These are phyloP conservation scores for Acleris literana DNA, from an alignment of 2,888 invertebrate genomes.

Conservation along the genomic window DNA sequence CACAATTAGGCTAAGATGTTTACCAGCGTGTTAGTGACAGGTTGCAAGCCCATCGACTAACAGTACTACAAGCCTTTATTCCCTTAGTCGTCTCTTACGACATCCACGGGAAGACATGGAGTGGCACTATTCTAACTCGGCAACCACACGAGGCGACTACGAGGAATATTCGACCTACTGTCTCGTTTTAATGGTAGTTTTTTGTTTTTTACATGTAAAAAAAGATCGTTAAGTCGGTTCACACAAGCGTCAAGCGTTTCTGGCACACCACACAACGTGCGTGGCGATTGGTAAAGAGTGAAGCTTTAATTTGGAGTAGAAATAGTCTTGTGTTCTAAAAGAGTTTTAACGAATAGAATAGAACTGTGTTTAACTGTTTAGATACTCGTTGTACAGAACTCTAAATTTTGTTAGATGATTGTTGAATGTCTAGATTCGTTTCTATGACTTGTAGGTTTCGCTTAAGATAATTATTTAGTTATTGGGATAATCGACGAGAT, in stretches of 20 bases:
- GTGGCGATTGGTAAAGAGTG: slow-evolving; percentile 74
- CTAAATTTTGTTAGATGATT: slow-evolving; percentile 29
- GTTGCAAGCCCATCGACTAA: no score
- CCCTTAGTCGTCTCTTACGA: no score
- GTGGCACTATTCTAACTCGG: no score
- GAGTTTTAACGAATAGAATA: slow-evolving; percentile 59
- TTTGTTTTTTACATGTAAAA: neutral
- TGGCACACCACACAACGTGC: slow-evolving; percentile 55
- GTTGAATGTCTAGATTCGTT: slow-evolving; percentile 20
- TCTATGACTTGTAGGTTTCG: slow-evolving; percentile 11
- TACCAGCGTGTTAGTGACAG: no score
- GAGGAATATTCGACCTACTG: no score
- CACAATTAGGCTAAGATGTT: no score
- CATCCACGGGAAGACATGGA: no score
- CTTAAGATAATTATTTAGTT: slow-evolving; percentile 8
- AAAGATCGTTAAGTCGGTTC: neutral
- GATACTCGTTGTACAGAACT: slow-evolving; percentile 34
- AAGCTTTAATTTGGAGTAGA: slow-evolving; percentile 83
- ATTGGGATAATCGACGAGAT: neutral
- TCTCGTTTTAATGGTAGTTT: neutral
- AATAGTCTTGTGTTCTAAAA: slow-evolving; percentile 75
- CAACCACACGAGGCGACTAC: no score
- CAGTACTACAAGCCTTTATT: no score
- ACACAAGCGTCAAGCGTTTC: slow-evolving; percentile 66
- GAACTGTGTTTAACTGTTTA: slow-evolving; percentile 40